A percentile compares a stretch with the other conserved stretches of the same genome.
Conservation (phyloP, 1,140 invertebrate species). For the Parapsyche elsis region DNA sequence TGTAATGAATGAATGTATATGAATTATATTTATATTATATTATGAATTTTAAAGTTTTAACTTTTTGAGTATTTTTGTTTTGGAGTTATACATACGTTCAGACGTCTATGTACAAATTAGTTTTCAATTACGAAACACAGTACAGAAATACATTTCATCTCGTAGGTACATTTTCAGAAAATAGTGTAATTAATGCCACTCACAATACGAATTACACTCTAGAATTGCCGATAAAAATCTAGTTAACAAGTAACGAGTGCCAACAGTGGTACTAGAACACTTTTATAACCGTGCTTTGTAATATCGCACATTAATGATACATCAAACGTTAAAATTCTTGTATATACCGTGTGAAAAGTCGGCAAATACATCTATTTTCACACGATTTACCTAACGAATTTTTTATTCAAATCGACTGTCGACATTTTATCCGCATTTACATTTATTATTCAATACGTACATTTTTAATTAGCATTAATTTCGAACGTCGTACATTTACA, state of each 20-base stretch:
- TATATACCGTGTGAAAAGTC: neutral
- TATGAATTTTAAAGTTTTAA: no score
- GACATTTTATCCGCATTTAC: neutral
- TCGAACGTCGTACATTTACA: neutral
- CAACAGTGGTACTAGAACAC: no score
- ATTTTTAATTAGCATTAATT: constrained; percentile 16
- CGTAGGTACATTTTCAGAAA: no score
- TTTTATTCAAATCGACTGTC: constrained; percentile 9
- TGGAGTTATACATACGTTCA: no score
- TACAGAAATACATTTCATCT: no score
- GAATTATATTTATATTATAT: no score
- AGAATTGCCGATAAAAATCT: constrained; percentile 8
- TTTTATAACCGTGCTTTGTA: neutral
- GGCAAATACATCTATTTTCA: neutral
- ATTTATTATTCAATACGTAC: neutral
- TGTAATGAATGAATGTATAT: no score
- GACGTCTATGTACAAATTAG: no score
- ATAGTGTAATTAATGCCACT: neutral
- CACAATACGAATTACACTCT: neutral
- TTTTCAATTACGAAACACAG: no score
- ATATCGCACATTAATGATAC: constrained; percentile 12
- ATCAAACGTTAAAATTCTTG: neutral
- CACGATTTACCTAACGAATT: constrained; percentile 17
- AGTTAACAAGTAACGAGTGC: constrained; percentile 6
- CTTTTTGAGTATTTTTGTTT: no score